These are phyloP conservation scores for Sciurus niger DNA, from an alignment of 2,113 vertebrate genomes.

Conservation along the genomic window DNA sequence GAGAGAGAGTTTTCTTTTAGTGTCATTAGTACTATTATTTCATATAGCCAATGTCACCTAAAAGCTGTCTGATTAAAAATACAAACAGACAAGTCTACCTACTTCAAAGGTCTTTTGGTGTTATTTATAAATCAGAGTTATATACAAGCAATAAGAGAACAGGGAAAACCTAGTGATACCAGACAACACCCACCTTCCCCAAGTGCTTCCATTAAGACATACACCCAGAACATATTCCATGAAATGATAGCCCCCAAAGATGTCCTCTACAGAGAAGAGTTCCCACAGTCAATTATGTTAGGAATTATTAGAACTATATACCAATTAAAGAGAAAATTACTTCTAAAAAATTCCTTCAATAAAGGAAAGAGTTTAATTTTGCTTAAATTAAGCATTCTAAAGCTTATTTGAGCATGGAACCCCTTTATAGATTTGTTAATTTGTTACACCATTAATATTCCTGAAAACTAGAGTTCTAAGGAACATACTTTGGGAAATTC, in stretches of 20 bases:
- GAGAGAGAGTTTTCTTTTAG: background rate
- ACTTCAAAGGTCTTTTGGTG: background rate
- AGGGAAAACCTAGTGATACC: background rate
- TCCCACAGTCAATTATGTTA: background rate
- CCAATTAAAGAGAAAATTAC: background rate
- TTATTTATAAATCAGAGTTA: background rate
- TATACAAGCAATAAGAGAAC: background rate
- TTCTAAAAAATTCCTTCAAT: background rate
- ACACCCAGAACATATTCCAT: background rate
- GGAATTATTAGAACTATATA: background rate
- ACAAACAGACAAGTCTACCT: background rate
- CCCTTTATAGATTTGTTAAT: background rate
- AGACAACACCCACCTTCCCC: background rate
- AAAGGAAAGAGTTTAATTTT: background rate
- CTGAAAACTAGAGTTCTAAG: conserved; percentile 20
- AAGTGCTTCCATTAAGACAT: background rate
- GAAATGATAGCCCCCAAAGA: background rate
- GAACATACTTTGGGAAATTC: background rate
- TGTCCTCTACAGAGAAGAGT: background rate
- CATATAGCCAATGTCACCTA: background rate
- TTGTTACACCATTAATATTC: background rate
- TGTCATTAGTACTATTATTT: background rate
- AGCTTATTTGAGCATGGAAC: background rate
- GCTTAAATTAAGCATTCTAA: background rate
- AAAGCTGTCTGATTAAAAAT: background rate